Conservation (phyloP, 2,888 invertebrate species). For the Euproctis similis region DNA sequence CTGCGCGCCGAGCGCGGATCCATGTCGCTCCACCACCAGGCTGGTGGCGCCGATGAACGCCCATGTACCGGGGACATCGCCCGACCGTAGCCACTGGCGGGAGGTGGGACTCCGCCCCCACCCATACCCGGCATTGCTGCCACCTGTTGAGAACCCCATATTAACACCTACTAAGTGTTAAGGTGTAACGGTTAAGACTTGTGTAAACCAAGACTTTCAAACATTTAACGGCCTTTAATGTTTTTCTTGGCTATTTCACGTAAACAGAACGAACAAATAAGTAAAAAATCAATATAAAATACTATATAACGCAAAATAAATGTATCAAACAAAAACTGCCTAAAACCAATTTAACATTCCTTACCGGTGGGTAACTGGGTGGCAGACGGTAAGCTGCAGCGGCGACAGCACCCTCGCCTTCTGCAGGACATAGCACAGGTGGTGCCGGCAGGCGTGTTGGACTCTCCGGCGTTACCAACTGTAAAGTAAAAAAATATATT, state of each 20-base stretch:
- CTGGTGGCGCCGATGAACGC: constrained; percentile 53
- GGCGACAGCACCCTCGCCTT: constrained; percentile 43
- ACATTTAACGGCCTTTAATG: no score
- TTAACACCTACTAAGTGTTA: no score
- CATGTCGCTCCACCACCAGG: constrained; percentile 46
- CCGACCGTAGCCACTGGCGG: constrained; percentile 4
- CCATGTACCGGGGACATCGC: constrained; percentile 40
- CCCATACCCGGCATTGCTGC: background rate
- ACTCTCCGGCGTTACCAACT: constrained; percentile 47
- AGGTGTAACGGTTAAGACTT: no score
- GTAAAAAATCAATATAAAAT: no score
- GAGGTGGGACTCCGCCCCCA: background rate
- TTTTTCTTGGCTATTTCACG: no score
- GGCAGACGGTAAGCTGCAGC: constrained; percentile 41
- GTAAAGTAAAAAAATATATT: no score
- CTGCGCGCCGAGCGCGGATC: constrained; percentile 34
- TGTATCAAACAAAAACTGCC: no score
- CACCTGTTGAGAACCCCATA: background rate
- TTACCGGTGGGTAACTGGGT: constrained; percentile 39
- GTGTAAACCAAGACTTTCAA: no score
- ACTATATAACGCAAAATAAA: no score
- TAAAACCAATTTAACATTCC: constrained; percentile 4
- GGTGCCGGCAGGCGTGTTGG: constrained; percentile 39
- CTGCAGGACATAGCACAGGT: constrained; percentile 36
- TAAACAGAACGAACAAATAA: no score